Evolutionary conservation across 2,797 vertebrate genomes (phyloP).

Genomic region (Allobates femoralis): DNA sequence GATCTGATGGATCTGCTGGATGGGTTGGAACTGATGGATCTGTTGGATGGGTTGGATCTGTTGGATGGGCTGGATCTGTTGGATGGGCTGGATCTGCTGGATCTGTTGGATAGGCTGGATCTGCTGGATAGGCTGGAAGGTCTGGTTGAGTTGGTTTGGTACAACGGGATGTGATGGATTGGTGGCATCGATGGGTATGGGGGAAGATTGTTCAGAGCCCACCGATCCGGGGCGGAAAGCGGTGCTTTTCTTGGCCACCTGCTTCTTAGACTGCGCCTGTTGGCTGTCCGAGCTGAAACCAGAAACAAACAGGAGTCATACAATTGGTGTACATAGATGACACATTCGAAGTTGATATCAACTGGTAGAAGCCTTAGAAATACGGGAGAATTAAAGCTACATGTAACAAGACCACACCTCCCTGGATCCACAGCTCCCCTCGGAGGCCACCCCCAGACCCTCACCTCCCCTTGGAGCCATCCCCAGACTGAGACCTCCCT

Average conservation of each 20-base stretch:
- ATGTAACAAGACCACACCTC: too few species aligned
- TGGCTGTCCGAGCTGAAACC: slow-evolving; percentile 74
- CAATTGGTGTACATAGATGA: too few species aligned
- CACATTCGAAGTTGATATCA: too few species aligned
- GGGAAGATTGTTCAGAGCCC: slow-evolving; percentile 74
- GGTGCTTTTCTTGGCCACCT: slow-evolving; percentile 97
- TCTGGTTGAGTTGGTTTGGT: slow-evolving; percentile 62
- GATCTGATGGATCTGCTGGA: slow-evolving; percentile 66
- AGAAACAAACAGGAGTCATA: neutral
- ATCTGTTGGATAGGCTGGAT: slow-evolving; percentile 38
- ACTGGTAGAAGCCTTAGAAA: neutral
- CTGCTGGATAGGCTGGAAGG: slow-evolving; percentile 32
- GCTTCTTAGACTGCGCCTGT: slow-evolving; percentile 83
- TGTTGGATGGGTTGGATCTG: slow-evolving; percentile 2
- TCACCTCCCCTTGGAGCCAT: too few species aligned
- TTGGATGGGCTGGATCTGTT: slow-evolving; percentile 64
- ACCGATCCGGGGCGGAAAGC: slow-evolving; percentile 82
- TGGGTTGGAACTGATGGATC: slow-evolving; percentile 35
- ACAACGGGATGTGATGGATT: slow-evolving; percentile 52
- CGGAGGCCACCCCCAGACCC: too few species aligned
- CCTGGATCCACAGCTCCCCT: too few species aligned
- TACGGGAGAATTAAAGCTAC: too few species aligned
- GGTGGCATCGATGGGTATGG: slow-evolving; percentile 66
- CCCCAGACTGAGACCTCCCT: too few species aligned
- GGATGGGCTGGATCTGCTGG: slow-evolving; percentile 28